These are phyloP conservation scores for Trachelus iudaicus DNA, from an alignment of 2,888 invertebrate genomes.

Conservation along the genomic window DNA sequence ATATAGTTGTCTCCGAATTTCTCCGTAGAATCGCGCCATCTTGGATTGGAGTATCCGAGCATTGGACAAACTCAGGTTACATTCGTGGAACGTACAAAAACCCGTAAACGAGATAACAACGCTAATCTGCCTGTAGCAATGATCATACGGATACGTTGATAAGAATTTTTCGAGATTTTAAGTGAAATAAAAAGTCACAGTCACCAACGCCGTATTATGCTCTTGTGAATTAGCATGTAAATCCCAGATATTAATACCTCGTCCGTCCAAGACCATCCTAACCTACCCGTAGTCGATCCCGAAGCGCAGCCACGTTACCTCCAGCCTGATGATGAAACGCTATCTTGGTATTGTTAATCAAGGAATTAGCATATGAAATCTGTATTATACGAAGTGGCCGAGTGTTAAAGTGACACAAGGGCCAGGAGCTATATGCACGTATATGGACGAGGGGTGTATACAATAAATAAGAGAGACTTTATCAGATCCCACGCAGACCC, in stretches of 20 bases:
- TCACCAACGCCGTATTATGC: neutral
- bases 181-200: neutral
- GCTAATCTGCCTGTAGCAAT: no score
- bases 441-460: constrained; percentile 42
- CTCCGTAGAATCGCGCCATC: constrained; percentile 3
- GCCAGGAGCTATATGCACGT: constrained; percentile 14
- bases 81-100: neutral
- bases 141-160: neutral
- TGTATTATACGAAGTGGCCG: constrained; percentile 43
- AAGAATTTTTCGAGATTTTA: neutral
- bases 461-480: constrained; percentile 58
- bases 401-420: constrained; percentile 14
- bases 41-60: neutral
- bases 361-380: constrained; percentile 60
- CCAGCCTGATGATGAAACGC: constrained; percentile 46
- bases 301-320: neutral
- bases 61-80: neutral
- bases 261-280: constrained; percentile 10
- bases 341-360: constrained; percentile 56
- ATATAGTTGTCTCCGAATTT: constrained; percentile 40
- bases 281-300: constrained; percentile 8
- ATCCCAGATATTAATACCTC: constrained; percentile 50
- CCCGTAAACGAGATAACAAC: neutral
- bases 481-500: constrained; percentile 60
- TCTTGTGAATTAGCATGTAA: constrained; percentile 46